These are phyloP conservation scores for Micrasema minimum DNA, from an alignment of 1,140 invertebrate genomes.

Conservation along the genomic window DNA sequence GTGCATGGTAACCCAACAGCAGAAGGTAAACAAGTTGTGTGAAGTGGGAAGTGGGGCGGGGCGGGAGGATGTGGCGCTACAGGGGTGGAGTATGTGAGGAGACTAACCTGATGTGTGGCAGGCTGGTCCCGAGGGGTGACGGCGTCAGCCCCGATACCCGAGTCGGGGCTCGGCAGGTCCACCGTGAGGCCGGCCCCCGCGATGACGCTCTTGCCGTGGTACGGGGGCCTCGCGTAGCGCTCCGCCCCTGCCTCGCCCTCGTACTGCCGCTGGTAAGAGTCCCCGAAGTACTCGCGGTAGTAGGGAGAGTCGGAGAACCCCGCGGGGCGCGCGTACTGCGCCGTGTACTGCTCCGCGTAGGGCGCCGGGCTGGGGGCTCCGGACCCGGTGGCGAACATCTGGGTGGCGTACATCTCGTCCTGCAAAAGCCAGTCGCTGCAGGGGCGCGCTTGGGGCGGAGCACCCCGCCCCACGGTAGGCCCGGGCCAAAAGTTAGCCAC, in stretches of 20 bases:
- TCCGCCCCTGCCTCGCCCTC: constrained; percentile 61
- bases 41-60: no score
- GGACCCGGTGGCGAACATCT: constrained; percentile 62
- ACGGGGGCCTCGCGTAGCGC: constrained; percentile 63
- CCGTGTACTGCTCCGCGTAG: constrained; percentile 60
- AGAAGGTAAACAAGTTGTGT: no score
- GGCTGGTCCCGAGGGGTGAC: constrained; percentile 89
- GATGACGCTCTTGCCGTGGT: constrained; percentile 65
- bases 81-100: not conserved
- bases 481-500: constrained; percentile 51
- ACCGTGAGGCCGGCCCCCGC: constrained; percentile 80
- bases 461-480: constrained; percentile 48
- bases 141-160: constrained; percentile 89
- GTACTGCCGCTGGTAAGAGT: constrained; percentile 62
- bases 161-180: constrained; percentile 91
- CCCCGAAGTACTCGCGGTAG: constrained; percentile 65
- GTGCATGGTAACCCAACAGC: no score
- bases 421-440: constrained; percentile 65
- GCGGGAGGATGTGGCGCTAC: no score
- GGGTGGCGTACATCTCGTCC: constrained; percentile 64
- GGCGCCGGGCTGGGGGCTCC: constrained; percentile 65
- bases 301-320: constrained; percentile 62
- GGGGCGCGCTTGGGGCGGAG: constrained; percentile 60
- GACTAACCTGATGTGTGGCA: constrained; percentile 87
- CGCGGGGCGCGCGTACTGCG: constrained; percentile 56